Conservation (phyloP, 2,113 vertebrate genomes). For the Myotis lucifugus region DNA sequence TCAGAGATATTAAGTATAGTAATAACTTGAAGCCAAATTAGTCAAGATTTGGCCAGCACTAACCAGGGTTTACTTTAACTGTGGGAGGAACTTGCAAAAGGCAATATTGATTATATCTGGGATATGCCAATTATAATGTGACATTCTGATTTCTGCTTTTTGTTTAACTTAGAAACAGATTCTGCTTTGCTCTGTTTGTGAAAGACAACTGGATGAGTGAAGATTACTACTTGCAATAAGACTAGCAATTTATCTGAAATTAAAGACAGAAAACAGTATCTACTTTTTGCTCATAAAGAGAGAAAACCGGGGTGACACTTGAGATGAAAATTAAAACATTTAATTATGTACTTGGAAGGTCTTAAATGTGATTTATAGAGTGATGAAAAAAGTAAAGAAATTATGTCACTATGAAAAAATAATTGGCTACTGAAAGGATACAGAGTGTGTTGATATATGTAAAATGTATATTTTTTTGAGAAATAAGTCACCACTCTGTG, state of each 20-base stretch:
- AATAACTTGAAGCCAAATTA: conserved; percentile 80
- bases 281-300: conserved; percentile 24
- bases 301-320: background rate
- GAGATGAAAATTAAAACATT: conserved; percentile 28
- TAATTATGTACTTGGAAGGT: background rate
- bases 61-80: conserved; percentile 80
- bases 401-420: background rate
- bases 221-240: conserved; percentile 72
- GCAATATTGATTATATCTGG: conserved; percentile 81
- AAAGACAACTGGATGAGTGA: conserved; percentile 78
- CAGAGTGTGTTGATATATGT: background rate
- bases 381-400: background rate
- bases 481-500: background rate
- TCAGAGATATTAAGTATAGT: conserved; percentile 80
- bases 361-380: background rate
- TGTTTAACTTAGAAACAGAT: conserved; percentile 80
- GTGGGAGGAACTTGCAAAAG: conserved; percentile 81
- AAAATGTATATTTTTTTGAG: background rate
- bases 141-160: conserved; percentile 81
- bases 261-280: conserved; percentile 47
- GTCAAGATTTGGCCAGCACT: conserved; percentile 68
- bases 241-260: conserved; percentile 65
- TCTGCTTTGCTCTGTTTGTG: conserved; percentile 82
- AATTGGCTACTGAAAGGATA: background rate
- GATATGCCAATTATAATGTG: conserved; percentile 80